Evolutionary conservation across 2,888 invertebrate genomes (phyloP).

Genomic region (Reticulitermes lucifugus): DNA sequence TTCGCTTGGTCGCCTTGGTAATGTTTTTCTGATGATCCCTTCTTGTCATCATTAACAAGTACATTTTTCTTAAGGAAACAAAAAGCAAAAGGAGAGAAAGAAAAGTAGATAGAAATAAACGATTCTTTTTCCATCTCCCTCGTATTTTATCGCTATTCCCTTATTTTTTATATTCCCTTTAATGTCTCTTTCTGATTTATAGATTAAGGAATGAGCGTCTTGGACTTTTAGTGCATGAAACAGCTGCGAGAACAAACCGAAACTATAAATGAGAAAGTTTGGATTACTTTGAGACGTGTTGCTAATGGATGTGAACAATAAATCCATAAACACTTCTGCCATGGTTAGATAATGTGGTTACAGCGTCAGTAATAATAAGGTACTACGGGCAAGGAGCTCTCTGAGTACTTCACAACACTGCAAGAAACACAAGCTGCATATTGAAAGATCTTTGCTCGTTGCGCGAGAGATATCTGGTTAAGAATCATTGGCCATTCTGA

Average conservation of each 20-base stretch:
- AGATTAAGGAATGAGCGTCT: neutral
- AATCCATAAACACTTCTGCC: constrained; percentile 1
- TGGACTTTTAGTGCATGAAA: neutral
- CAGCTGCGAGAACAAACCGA: neutral
- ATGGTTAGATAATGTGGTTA: neutral
- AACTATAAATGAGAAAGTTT: constrained; percentile 5
- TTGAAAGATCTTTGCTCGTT: no score
- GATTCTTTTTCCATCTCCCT: neutral
- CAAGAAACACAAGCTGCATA: no score
- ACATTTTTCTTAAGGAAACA: constrained; percentile 29
- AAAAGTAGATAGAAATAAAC: constrained; percentile 20
- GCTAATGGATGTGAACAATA: constrained; percentile 15
- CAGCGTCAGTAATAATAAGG: no score
- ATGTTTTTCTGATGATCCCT: constrained; percentile 52
- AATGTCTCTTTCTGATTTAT: constrained; percentile 14
- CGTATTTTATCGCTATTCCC: constrained; percentile 13
- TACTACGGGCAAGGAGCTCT: no score
- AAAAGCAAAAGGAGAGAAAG: constrained; percentile 17
- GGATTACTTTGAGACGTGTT: constrained; percentile 3
- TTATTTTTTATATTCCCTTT: neutral
- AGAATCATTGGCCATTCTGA: no score
- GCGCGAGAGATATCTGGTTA: no score
- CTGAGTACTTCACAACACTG: no score
- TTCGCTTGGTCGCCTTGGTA: constrained; percentile 43
- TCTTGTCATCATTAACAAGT: constrained; percentile 48